Conservation (phyloP, 23 tunicate species). For the Corella eumyota region DNA sequence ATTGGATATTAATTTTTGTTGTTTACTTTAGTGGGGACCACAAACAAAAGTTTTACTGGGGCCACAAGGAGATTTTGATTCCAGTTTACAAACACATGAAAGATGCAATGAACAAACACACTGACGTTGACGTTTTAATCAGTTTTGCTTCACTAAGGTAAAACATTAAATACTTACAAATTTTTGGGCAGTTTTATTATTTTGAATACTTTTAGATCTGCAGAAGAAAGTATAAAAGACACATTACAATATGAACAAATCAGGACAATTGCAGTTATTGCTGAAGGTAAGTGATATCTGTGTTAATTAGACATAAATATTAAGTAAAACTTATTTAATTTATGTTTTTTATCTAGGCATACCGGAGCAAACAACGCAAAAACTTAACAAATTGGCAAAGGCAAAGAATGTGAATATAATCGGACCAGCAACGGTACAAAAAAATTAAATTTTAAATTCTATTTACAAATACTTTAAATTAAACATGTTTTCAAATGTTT, state of each 20-base stretch:
- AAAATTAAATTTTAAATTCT: not conserved
- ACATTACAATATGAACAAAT: conserved; percentile 81
- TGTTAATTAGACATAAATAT: not conserved
- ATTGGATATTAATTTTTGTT: too few relatives aligned
- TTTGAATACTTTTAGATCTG: conserved; percentile 85
- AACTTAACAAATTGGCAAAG: conserved; percentile 73
- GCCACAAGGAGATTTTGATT: conserved; percentile 95
- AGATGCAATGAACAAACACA: conserved; percentile 81
- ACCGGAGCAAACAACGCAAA: conserved; percentile 78
- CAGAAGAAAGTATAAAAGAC: conserved; percentile 90
- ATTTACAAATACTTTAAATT: not conserved
- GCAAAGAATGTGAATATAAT: conserved; percentile 67
- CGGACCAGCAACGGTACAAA: conserved; percentile 97
- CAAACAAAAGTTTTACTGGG: conserved; percentile 99
- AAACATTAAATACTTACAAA: too few relatives aligned
- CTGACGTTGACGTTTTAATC: conserved; percentile 81
- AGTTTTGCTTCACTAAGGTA: conserved; percentile 87
- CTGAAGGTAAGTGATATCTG: conserved; percentile 57
- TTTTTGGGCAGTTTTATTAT: too few relatives aligned
- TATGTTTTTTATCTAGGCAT: conserved; percentile 32
- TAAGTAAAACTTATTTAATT: too few relatives aligned
- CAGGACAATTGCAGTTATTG: conserved; percentile 83
- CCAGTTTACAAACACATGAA: conserved; percentile 93
- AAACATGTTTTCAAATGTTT: not conserved
- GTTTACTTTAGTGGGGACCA: conserved; percentile 93